Evolutionary conservation across 2,113 vertebrate genomes (phyloP).

Genomic region (Anolis carolinensis): DNA sequence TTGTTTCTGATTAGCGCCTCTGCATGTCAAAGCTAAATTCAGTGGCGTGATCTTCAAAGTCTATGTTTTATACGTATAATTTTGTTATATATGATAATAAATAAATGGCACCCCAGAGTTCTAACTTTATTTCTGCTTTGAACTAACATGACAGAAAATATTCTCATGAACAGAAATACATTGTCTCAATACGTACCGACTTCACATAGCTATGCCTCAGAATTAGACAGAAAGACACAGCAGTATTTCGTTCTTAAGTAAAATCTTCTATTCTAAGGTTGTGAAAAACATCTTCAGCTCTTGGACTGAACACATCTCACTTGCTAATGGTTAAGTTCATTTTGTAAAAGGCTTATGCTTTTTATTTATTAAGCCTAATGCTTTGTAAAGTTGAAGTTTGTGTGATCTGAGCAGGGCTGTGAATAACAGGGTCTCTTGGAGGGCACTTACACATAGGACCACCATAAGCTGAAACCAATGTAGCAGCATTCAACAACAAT

Average conservation of each 20-base stretch:
- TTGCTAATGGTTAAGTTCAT: constrained; percentile 45
- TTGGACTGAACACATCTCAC: constrained; percentile 34
- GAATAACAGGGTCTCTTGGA: too few species aligned
- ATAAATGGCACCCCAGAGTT: constrained; percentile 30
- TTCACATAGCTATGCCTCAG: constrained; percentile 34
- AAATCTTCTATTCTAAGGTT: too few species aligned
- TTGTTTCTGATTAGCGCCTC: not conserved
- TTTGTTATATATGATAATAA: not conserved
- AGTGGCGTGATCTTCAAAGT: not conserved
- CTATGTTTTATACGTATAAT: not conserved
- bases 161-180: constrained; percentile 4
- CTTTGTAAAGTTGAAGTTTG: too few species aligned
- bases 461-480: not conserved
- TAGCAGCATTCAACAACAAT: not conserved
- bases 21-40: not conserved
- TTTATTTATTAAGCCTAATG: constrained; percentile 15
- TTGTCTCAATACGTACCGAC: constrained; percentile 35
- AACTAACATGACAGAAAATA: constrained; percentile 20
- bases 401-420: too few species aligned
- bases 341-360: constrained; percentile 42
- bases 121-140: constrained; percentile 33
- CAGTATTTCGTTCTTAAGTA: constrained; percentile 20
- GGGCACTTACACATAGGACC: too few species aligned
- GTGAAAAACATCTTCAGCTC: constrained; percentile 45
- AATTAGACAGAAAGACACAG: constrained; percentile 51